Evolutionary conservation across 1,140 invertebrate genomes (phyloP), one percentile per base, ranked within the genome.

Genomic region (Neodiprion pinetum): DNA sequence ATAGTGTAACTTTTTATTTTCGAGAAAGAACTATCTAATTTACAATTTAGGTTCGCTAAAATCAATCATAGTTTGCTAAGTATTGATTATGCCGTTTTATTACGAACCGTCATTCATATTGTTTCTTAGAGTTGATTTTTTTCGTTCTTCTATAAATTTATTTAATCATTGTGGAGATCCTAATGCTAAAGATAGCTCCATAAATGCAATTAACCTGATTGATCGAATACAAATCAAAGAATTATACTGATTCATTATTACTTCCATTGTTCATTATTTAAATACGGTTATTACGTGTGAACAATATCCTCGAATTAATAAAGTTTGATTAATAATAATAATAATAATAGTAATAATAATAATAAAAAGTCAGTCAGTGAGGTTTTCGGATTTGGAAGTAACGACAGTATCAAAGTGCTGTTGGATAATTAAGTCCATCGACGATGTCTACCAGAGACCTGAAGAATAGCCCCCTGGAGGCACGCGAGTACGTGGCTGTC

Each of bases 381-480:
- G 21, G 67, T 47, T 69, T 69, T 69, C 67, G 67, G 67, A 69
- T 48, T 75, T 72, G 70, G 70, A 74, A 74, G 74, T 71, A 70
- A 75, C 70, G 70, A 75, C 70, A 70, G 70, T 61, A 61, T 14
- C 53, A 17, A 40, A 61, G 11, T 17, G 40, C 74, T 67, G 71
- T 66, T 48, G 74, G 50, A 49, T 70, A 70, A 67, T 70, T 48
- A 70, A 21, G 48, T 17, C 70, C 47, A 40, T 11, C 21, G 40
- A 17, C 28, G 49, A 70, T 14, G 21, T 85, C 89, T 88, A 90
- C 89, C 89, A 90, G 66, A 90, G 85, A 68, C 88, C 88, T 67
- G 88, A 88, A 49, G 89, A 88, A 74, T 84, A 89, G 70, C 89
- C 89, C 74, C 89, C 89, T 14, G 89, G 89, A 70, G 89, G 89